Conservation (phyloP, 2,888 invertebrate genomes). For the Leptinotarsa juncta region DNA sequence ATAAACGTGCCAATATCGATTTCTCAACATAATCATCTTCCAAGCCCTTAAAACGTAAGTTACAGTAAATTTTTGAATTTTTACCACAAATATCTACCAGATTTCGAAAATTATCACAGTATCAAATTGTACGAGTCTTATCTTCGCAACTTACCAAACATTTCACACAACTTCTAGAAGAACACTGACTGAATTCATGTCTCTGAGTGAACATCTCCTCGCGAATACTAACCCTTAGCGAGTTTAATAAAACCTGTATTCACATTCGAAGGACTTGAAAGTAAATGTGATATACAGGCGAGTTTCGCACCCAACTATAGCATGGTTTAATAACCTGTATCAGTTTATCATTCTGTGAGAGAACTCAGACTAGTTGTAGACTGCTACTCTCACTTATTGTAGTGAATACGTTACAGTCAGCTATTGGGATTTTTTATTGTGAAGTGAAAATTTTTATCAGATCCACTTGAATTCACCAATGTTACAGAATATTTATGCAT, state of each 20-base stretch:
- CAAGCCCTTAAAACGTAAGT: too few species aligned
- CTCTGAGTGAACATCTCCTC: constrained; percentile 18
- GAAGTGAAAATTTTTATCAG: too few species aligned
- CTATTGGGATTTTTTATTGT: too few species aligned
- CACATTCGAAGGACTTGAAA: constrained; percentile 35
- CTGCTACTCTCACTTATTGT: too few species aligned
- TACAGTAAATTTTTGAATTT: not conserved
- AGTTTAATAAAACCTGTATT: constrained; percentile 31
- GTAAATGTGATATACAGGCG: constrained; percentile 36
- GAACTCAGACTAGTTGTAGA: constrained; percentile 20
- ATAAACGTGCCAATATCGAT: too few species aligned
- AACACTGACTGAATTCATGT: constrained; percentile 26
- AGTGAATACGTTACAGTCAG: too few species aligned
- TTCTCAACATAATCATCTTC: too few species aligned
- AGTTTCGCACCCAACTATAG: constrained; percentile 28
- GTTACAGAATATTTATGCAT: not conserved
- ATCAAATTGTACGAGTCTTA: not conserved
- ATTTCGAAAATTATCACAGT: not conserved
- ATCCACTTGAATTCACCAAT: too few species aligned
- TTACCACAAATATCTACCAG: not conserved
- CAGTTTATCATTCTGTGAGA: constrained; percentile 33
- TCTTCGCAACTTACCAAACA: not conserved
- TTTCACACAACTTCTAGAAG: constrained; percentile 23
- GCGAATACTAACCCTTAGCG: constrained; percentile 32
- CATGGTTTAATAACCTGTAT: constrained; percentile 33